Evolutionary conservation across 1,140 invertebrate genomes (phyloP), one percentile per base, ranked within the genome.

Genomic region (Platyscapa corneri): DNA sequence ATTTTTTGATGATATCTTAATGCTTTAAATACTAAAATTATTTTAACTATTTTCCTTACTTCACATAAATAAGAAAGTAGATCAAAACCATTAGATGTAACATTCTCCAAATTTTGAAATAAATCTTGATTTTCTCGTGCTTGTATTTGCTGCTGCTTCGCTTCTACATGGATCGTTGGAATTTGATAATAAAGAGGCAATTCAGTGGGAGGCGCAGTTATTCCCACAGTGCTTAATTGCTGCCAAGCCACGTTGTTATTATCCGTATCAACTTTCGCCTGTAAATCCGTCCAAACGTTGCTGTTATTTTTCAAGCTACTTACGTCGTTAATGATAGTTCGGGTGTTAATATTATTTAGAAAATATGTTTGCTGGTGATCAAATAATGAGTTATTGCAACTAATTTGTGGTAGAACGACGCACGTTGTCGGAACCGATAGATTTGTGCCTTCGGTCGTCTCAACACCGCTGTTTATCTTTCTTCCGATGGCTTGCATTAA

Each of bases 31-130:
- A 46, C 42, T 16, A 18, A 53, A 53, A 53, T 53, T 16, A 70
- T 70, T 37, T 70, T 7, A 37, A 37, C 18, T 37, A 1, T n/a
- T n/a, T n/a, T 6, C 91, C 90, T 91, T 89, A 93, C 93, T 78
- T 93, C 92, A 37, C 90, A 90, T 65, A 93, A 88, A 67, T 93
- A 93, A 5, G 92, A 92, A 34, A 93, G 83, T 23, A 94, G 84
- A 88, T 94, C 92, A 75, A 94, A 94, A 1, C 87, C 87, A 27
- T 91, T 89, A 14, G 88, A 87, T 37, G 86, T 89, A 32, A 86
- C 89, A 0, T 88, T 88, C 42, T 89, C 88, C 16, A 92, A 87
- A 23, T 89, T 89, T 23, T 84, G 86, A 42, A 93, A 74, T 27
- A 89, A 81, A 32, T 91, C 91, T 56, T 67, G 76, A 20, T 39